Percentiles rank a stretch among this genome's conserved stretches.
Conservation (phyloP, 2,888 invertebrate species). For the Xylota segnis region DNA sequence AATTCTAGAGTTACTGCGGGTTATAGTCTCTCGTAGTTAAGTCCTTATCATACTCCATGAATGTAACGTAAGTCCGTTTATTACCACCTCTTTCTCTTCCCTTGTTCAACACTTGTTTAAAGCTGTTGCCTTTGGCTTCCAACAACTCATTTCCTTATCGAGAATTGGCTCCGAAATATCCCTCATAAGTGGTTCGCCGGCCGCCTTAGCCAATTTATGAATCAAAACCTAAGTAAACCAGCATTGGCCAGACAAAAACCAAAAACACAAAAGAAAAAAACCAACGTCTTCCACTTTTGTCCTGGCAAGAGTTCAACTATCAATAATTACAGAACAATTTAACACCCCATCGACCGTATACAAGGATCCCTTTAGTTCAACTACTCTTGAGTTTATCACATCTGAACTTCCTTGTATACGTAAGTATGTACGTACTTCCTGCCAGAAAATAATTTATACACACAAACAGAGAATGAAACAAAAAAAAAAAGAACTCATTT, state of each 20-base stretch:
- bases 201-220: constrained; percentile 3
- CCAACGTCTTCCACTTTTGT: neutral
- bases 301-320: constrained; percentile 64
- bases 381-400: constrained; percentile 41
- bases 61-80: no score
- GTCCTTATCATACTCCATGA: no score
- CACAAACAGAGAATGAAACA: neutral
- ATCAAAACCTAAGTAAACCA: neutral
- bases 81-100: neutral
- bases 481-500: neutral
- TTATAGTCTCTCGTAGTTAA: no score
- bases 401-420: neutral
- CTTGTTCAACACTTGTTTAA: neutral
- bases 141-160: constrained; percentile 32
- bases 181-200: constrained; percentile 4
- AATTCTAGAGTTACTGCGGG: no score
- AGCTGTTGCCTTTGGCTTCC: neutral
- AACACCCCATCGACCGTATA: constrained; percentile 60
- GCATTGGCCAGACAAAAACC: no score
- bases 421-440: neutral
- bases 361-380: constrained; percentile 19
- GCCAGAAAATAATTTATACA: constrained; percentile 4
- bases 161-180: constrained; percentile 25
- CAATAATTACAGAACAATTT: constrained; percentile 65
- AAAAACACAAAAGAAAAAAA: constrained; percentile 10